Evolutionary conservation across 1,140 invertebrate genomes (phyloP).

Genomic region (Drusus annulatus): DNA sequence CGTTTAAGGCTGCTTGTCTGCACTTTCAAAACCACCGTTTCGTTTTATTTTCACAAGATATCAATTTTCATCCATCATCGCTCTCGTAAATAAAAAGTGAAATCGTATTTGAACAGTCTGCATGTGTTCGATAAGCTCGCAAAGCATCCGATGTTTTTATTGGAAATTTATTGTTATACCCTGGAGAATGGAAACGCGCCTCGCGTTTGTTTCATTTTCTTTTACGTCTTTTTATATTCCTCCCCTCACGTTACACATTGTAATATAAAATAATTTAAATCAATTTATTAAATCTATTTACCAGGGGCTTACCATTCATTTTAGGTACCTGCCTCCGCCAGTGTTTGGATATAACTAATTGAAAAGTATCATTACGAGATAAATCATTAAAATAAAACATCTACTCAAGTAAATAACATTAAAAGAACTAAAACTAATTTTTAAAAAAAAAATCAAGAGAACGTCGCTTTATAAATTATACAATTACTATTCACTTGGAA

Average conservation of each 20-base stretch:
- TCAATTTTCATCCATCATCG: slow-evolving; percentile 23
- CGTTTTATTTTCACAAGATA: slow-evolving; percentile 6
- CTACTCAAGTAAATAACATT: too few species aligned
- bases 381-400: too few species aligned
- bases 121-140: slow-evolving; percentile 13
- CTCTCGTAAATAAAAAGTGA: neutral
- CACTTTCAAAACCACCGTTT: too few species aligned
- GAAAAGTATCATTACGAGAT: too few species aligned
- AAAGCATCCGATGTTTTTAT: slow-evolving; percentile 23
- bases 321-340: too few species aligned
- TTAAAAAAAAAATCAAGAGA: too few species aligned
- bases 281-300: neutral
- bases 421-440: too few species aligned
- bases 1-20: too few species aligned
- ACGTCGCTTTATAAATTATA: too few species aligned
- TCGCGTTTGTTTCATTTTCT: slow-evolving; percentile 9
- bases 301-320: too few species aligned
- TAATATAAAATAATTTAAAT: slow-evolving; percentile 2
- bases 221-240: slow-evolving; percentile 16
- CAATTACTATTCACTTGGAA: too few species aligned
- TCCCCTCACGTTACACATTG: neutral
- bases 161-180: slow-evolving; percentile 25
- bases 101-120: slow-evolving; percentile 23
- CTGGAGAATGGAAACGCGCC: neutral
- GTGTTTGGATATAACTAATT: too few species aligned